A percentile compares a stretch with the other conserved stretches of the same genome.
Evolutionary conservation across 1,140 invertebrate genomes (phyloP).

Genomic region (Euura lappo): DNA sequence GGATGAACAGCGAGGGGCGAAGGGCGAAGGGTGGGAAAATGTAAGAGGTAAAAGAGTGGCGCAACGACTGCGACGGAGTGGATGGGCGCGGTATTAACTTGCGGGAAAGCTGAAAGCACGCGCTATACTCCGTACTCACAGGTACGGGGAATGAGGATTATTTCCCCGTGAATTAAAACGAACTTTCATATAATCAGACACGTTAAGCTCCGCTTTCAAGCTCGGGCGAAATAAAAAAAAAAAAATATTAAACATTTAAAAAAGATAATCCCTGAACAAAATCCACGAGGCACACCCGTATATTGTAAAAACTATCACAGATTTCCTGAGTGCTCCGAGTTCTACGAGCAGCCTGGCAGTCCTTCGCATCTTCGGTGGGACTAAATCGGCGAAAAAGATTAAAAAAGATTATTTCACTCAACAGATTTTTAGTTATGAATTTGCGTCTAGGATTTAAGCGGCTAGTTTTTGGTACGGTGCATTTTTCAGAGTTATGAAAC

Average conservation of each 20-base stretch:
- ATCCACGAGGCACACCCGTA: too few species aligned
- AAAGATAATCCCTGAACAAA: background rate
- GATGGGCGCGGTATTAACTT: background rate
- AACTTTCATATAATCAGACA: background rate
- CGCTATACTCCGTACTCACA: background rate
- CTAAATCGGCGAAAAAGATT: too few species aligned
- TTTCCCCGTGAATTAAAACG: background rate
- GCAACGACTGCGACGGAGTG: background rate
- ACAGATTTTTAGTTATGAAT: too few species aligned
- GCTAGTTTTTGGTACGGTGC: too few species aligned
- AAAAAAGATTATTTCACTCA: too few species aligned
- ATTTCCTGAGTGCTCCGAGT: too few species aligned
- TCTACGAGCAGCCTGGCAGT: too few species aligned
- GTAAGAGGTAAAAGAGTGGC: background rate
- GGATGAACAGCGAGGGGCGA: too few species aligned
- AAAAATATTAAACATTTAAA: background rate
- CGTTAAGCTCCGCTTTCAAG: background rate
- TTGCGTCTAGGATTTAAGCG: too few species aligned
- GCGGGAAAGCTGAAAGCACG: background rate
- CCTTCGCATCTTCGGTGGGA: too few species aligned
- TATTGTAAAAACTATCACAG: too few species aligned
- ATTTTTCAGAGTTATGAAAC: too few species aligned
- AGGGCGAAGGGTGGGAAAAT: background rate
- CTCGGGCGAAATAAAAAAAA: background rate
- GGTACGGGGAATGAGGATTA: background rate